These are phyloP conservation scores for Acipenser ruthenus DNA, from an alignment of 2,797 vertebrate species.

Conservation along the genomic window DNA sequence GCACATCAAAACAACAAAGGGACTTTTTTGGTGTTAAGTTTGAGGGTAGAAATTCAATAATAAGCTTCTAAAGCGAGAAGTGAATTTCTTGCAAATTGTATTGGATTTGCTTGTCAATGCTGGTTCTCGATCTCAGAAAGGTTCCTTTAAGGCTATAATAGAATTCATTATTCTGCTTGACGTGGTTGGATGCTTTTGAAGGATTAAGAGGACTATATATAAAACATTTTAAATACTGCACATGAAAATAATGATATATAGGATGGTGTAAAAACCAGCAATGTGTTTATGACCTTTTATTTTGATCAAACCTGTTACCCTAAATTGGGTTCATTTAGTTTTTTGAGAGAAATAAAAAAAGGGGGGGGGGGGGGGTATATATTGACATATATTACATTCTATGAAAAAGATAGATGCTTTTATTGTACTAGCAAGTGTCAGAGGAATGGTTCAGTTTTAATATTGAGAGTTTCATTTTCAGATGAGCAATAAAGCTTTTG, in stretches of 20 bases:
- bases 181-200: conserved; percentile 10
- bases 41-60: background rate
- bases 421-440: conserved; percentile 11
- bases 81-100: no score
- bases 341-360: no score
- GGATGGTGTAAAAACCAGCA: conserved; percentile 68
- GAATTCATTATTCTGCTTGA: background rate
- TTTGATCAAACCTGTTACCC: conserved; percentile 19
- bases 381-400: conserved; percentile 11
- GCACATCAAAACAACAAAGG: background rate
- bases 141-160: background rate
- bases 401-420: conserved; percentile 12
- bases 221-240: conserved; percentile 16
- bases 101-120: no score
- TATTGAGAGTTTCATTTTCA: conserved; percentile 14
- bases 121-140: conserved; percentile 6
- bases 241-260: conserved; percentile 43
- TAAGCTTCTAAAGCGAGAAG: no score
- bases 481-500: conserved; percentile 20
- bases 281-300: conserved; percentile 46
- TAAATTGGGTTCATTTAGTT: no score
- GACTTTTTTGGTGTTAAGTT: background rate
- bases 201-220: conserved; percentile 8
- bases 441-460: conserved; percentile 7
- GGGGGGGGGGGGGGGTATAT: conserved; percentile 10